phyloP scores from a whole-genome alignment of 2,113 vertebrate species.

The Oreochromis aureus region DNA sequence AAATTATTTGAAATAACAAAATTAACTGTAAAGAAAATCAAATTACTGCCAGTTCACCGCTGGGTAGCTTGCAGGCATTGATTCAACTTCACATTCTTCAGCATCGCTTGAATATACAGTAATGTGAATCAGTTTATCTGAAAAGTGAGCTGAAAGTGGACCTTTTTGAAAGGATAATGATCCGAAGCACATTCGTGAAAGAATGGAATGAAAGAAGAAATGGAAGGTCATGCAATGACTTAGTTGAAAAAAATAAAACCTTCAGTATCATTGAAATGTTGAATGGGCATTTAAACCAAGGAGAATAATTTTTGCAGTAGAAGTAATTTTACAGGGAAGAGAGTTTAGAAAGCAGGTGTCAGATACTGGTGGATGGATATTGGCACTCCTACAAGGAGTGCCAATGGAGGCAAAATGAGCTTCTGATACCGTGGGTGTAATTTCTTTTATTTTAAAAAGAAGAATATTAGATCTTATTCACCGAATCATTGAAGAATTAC shows the following conservation, averaged over 20 bases:
- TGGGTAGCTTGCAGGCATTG: not conserved
- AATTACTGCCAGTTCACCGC: not conserved
- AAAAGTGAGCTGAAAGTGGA: not conserved
- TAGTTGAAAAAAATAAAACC: rapidly evolving
- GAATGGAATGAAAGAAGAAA: not conserved
- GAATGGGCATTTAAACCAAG: not conserved
- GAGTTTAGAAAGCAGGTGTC: not conserved
- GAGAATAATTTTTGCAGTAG: not conserved
- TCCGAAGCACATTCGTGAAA: not conserved
- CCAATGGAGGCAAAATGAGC: not conserved
- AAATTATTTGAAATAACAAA: not conserved
- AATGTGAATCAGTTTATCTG: not conserved
- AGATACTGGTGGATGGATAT: not conserved
- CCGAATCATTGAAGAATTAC: rapidly evolving
- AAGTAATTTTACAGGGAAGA: not conserved
- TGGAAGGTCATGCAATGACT: not conserved
- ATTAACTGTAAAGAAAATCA: not conserved
- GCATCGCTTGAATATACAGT: not conserved
- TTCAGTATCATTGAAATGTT: not conserved
- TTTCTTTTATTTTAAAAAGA: not conserved
- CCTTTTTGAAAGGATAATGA: not conserved
- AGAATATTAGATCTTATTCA: not conserved
- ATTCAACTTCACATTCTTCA: not conserved
- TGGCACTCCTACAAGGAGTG: not conserved
- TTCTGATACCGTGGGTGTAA: rapidly evolving